Evolutionary conservation across 2,113 vertebrate species (phyloP).

Genomic region (Sapajus apella): DNA sequence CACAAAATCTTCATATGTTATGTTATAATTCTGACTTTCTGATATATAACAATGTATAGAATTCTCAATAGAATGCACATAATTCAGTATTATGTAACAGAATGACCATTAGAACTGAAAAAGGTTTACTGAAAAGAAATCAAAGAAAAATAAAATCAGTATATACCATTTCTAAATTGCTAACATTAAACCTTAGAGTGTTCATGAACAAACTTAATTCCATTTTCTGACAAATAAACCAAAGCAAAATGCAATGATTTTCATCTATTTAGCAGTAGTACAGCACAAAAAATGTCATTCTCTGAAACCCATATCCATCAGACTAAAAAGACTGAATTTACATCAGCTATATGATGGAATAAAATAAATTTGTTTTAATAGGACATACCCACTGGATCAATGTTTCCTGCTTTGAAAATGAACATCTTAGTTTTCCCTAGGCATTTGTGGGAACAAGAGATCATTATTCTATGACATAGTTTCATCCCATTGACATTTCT

Average conservation of each 20-base stretch:
- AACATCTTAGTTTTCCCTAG: slow-evolving; percentile 67
- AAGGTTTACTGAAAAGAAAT: slow-evolving; percentile 46
- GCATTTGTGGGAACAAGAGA: slow-evolving; percentile 65
- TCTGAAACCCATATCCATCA: slow-evolving; percentile 55
- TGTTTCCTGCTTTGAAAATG: slow-evolving; percentile 71
- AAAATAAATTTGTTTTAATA: slow-evolving; percentile 74
- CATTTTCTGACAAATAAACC: slow-evolving; percentile 53
- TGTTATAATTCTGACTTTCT: slow-evolving; percentile 10
- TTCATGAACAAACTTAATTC: slow-evolving; percentile 50
- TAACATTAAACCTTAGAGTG: slow-evolving; percentile 26
- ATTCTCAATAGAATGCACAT: slow-evolving; percentile 23
- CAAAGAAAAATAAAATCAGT: slow-evolving; percentile 49
- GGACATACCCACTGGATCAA: slow-evolving; percentile 70
- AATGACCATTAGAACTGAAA: slow-evolving; percentile 36
- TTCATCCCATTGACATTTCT: slow-evolving; percentile 65
- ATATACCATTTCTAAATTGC: slow-evolving; percentile 45
- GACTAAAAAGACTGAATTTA: slow-evolving; percentile 59
- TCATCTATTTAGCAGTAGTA: slow-evolving; percentile 29
- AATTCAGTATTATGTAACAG: slow-evolving; percentile 50
- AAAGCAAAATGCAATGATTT: slow-evolving; percentile 50
- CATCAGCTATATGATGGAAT: slow-evolving; percentile 46
- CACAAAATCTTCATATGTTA: slow-evolving; percentile 61
- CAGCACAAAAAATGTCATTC: slow-evolving; percentile 5
- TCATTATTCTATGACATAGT: slow-evolving; percentile 62
- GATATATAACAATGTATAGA: slow-evolving; percentile 37